Evolutionary conservation across 2,888 invertebrate species (phyloP).

Genomic region (Rhagonycha fulva): DNA sequence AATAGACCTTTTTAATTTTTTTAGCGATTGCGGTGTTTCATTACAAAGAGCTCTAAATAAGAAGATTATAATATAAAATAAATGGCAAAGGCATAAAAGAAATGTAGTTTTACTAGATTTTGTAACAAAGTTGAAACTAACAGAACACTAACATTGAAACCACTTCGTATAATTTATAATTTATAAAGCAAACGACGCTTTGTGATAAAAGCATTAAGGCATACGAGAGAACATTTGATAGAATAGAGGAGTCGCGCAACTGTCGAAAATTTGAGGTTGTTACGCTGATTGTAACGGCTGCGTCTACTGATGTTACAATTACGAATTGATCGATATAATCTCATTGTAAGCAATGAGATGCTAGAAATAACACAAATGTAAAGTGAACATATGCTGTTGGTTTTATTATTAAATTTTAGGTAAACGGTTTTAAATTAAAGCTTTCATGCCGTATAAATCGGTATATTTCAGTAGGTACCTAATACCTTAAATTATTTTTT

Average conservation of each 20-base stretch:
- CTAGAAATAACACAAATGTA: slow-evolving; percentile 15
- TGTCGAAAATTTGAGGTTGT: slow-evolving; percentile 16
- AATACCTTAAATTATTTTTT: too few species aligned
- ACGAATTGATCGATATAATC: slow-evolving; percentile 18
- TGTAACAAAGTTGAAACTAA: not conserved
- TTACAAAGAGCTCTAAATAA: not conserved
- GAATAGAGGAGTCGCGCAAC: not conserved
- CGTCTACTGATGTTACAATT: slow-evolving; percentile 24
- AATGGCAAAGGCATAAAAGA: not conserved
- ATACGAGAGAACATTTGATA: slow-evolving; percentile 10
- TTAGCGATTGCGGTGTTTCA: not conserved
- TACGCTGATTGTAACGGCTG: slow-evolving; percentile 22
- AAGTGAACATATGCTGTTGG: slow-evolving; percentile 11
- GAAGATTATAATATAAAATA: not conserved
- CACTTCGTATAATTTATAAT: slow-evolving; percentile 22
- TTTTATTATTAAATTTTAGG: slow-evolving; percentile 16
- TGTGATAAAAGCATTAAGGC: slow-evolving; percentile 23
- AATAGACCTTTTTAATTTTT: not conserved
- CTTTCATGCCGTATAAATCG: not conserved
- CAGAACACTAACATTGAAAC: slow-evolving; percentile 14
- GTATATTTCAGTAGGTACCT: too few species aligned
- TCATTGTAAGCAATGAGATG: slow-evolving; percentile 19
- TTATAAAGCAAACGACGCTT: slow-evolving; percentile 16
- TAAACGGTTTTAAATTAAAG: not conserved
- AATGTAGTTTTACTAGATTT: not conserved